Conservation (phyloP, 1,140 invertebrate species). For the Phenacoccus solenopsis region DNA sequence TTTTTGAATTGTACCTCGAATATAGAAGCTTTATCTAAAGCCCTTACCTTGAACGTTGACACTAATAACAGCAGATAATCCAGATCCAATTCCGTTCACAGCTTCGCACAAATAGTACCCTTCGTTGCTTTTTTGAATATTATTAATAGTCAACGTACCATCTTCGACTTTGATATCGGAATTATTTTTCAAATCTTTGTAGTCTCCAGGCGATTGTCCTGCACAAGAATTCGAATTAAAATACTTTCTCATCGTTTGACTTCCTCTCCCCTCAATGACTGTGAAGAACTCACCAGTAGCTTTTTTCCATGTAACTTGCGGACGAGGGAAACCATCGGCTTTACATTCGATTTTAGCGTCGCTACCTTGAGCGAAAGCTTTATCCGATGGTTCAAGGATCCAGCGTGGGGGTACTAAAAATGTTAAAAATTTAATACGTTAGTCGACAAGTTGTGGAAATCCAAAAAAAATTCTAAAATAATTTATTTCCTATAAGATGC, state of each 20-base stretch:
- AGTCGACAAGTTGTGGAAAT: background rate
- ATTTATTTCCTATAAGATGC: background rate
- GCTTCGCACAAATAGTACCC: slow-evolving; percentile 93
- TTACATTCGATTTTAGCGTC: slow-evolving; percentile 89
- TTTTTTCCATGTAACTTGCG: slow-evolving; percentile 87
- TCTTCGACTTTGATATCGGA: slow-evolving; percentile 81
- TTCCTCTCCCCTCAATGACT: background rate
- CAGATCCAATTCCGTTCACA: slow-evolving; percentile 87
- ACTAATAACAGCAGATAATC: slow-evolving; percentile 80
- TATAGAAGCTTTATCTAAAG: background rate
- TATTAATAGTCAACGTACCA: slow-evolving; percentile 72
- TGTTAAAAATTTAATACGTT: slow-evolving; percentile 23
- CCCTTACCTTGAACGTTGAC: slow-evolving; percentile 76
- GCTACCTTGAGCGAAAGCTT: slow-evolving; percentile 85
- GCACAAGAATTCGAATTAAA: slow-evolving; percentile 12
- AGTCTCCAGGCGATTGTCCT: slow-evolving; percentile 77
- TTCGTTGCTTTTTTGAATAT: slow-evolving; percentile 84
- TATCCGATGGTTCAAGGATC: slow-evolving; percentile 89
- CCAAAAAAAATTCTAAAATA: too few relatives aligned
- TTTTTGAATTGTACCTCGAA: background rate
- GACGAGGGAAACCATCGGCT: slow-evolving; percentile 88
- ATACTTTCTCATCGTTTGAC: too few relatives aligned
- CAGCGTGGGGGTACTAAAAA: slow-evolving; percentile 83
- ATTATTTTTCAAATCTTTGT: slow-evolving; percentile 72
- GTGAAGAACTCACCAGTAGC: slow-evolving; percentile 56